Evolutionary conservation across 2,113 vertebrate genomes (phyloP), one percentile per base, ranked within the genome.

Genomic region (Cochlearius cochlearius): DNA sequence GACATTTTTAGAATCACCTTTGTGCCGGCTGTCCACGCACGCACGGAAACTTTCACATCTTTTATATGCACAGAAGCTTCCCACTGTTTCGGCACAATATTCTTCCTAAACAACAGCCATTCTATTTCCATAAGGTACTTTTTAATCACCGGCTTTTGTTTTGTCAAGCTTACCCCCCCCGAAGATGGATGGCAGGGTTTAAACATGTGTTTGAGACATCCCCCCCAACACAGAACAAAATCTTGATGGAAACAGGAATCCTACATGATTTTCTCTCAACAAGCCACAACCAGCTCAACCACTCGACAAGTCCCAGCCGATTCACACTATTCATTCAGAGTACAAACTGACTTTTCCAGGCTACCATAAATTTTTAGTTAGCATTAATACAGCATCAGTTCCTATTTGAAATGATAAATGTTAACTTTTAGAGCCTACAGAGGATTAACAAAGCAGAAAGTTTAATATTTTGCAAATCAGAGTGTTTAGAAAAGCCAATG

Each of bases 21-120:
- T n/a, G 4, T 86, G 47, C 18, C 49, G n/a, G 20, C 22, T 88
- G 29, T 17, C 64, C 8, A 45, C 9, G 15, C 6, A 15, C 3
- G 41, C 0, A 1, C 0, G 0, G 29, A 82, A 83, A 41, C 2
- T 2, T 73, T 73, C 12, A 13, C 3, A 15, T 22, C 1, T 29
- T 41, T 87, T 77, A 55, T 30, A 38, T 45, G 29, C 9, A 41
- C 9, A 52, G 45, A 68, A 52, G 4, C 10, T 86, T 75, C 43
- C 26, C 1, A 0, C 9, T 79, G 39, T 90, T 94, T 86, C 72
- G 53, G 32, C 21, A 50, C 20, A 73, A 30, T 68, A 67, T 47
- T 56, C 8, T 60, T 45, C 19, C n/a, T n/a, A 41, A 73, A 91
- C 41, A 80, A 12, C 10, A 53, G 19, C 9, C 19, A 59, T 12